Percentiles rank a stretch among this genome's conserved stretches.
These are phyloP conservation scores for Macrosteles quadrilineatus DNA, from an alignment of 1,140 invertebrate genomes.

Conservation along the genomic window DNA sequence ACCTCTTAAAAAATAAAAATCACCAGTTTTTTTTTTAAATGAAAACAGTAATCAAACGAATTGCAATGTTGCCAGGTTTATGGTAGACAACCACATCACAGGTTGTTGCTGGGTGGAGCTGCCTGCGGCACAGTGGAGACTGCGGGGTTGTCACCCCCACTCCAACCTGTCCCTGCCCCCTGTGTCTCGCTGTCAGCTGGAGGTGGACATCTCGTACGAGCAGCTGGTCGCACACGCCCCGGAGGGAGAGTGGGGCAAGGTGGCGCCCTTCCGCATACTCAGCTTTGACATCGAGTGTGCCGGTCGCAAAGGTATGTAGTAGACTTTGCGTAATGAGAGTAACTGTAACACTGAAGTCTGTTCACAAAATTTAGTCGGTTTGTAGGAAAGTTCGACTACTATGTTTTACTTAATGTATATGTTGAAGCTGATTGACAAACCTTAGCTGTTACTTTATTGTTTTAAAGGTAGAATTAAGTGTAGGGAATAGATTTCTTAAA, in stretches of 20 bases:
- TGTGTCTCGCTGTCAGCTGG: constrained; percentile 86
- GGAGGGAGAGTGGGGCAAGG: constrained; percentile 95
- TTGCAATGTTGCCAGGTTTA: constrained; percentile 81
- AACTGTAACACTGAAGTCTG: too few relatives aligned
- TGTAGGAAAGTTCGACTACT: too few relatives aligned
- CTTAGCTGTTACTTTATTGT: too few relatives aligned
- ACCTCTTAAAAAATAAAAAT: too few relatives aligned
- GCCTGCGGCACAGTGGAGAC: constrained; percentile 73
- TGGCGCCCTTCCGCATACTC: constrained; percentile 95
- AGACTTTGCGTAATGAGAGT: too few relatives aligned
- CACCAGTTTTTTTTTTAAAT: constrained; percentile 28
- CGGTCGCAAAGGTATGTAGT: constrained; percentile 86
- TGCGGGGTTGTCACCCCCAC: constrained; percentile 56
- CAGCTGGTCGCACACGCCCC: constrained; percentile 86
- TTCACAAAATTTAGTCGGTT: too few relatives aligned
- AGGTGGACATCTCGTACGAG: constrained; percentile 91
- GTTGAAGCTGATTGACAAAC: too few relatives aligned
- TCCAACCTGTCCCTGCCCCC: constrained; percentile 41
- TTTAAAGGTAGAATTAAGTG: too few relatives aligned
- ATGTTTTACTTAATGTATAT: too few relatives aligned
- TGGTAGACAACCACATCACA: constrained; percentile 92
- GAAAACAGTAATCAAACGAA: too few relatives aligned
- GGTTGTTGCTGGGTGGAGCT: constrained; percentile 99
- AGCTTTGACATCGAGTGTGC: constrained; percentile 99
- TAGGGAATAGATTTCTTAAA: too few relatives aligned